A percentile compares a stretch with the other conserved stretches of the same genome.
Conservation (phyloP, 2,888 invertebrate genomes). For the Latrodectus elegans region DNA sequence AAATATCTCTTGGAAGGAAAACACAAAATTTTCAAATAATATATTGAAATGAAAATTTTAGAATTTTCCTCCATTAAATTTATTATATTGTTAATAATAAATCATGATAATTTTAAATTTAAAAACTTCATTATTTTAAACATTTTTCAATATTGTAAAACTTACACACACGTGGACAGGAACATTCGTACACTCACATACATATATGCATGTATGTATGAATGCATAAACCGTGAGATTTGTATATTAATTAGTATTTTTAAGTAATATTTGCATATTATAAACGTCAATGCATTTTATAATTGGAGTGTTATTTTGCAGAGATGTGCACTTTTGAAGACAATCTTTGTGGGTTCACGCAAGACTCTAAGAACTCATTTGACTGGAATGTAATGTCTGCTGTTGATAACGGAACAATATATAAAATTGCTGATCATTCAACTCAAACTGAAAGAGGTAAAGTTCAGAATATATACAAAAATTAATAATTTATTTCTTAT, state of each 20-base stretch:
- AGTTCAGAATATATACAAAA: background rate
- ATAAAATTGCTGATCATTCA: slow-evolving; percentile 37
- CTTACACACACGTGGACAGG: no score
- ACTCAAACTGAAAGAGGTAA: slow-evolving; percentile 35
- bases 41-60: no score
- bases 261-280: background rate
- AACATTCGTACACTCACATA: no score
- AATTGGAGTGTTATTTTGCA: background rate
- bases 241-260: background rate
- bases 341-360: slow-evolving; percentile 35
- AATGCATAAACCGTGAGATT: no score
- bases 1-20: no score
- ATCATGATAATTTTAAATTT: no score
- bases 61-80: no score
- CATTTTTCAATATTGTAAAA: no score
- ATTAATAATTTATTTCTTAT: background rate
- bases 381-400: slow-evolving; percentile 33
- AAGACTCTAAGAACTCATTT: slow-evolving; percentile 21
- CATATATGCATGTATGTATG: no score
- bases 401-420: slow-evolving; percentile 6
- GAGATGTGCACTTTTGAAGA: slow-evolving; percentile 55
- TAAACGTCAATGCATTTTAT: background rate
- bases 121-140: no score
- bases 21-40: no score
- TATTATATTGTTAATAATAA: no score